phyloP scores from a whole-genome alignment of 2,888 invertebrate genomes.

The Orthonychiurus folsomi region DNA sequence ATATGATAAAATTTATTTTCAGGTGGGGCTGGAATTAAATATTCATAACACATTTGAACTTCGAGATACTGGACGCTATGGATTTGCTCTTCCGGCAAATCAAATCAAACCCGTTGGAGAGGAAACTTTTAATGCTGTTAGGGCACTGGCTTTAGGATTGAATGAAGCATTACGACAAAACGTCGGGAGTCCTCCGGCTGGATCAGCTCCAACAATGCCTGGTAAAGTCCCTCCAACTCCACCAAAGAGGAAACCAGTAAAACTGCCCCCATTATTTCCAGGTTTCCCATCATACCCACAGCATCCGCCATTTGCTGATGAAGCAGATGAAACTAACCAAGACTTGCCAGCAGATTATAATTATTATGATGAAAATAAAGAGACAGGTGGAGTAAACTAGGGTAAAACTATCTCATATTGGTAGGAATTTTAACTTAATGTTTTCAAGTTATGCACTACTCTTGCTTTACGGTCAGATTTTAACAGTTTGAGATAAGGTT shows the following conservation, averaged over 20 bases:
- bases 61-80: slow-evolving; percentile 46
- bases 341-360: too few species aligned
- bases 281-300: background rate
- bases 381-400: too few species aligned
- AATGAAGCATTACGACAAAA: background rate
- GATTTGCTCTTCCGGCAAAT: slow-evolving; percentile 47
- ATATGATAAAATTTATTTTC: background rate
- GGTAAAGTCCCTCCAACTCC: background rate
- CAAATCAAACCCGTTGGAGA: slow-evolving; percentile 43
- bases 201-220: background rate
- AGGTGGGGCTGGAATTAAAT: slow-evolving; percentile 44
- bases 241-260: background rate
- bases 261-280: background rate
- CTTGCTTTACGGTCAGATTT: too few species aligned
- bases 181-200: background rate
- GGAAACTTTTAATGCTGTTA: slow-evolving; percentile 42
- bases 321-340: too few species aligned
- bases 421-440: too few species aligned
- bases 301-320: background rate
- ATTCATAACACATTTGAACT: slow-evolving; percentile 49
- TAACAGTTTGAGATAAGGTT: too few species aligned
- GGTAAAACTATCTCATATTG: too few species aligned
- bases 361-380: too few species aligned
- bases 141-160: slow-evolving; percentile 31
- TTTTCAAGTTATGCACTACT: too few species aligned